Base-by-base conservation (phyloP, 2,113 vertebrate genomes). In the Spea multiplicata region DNA sequence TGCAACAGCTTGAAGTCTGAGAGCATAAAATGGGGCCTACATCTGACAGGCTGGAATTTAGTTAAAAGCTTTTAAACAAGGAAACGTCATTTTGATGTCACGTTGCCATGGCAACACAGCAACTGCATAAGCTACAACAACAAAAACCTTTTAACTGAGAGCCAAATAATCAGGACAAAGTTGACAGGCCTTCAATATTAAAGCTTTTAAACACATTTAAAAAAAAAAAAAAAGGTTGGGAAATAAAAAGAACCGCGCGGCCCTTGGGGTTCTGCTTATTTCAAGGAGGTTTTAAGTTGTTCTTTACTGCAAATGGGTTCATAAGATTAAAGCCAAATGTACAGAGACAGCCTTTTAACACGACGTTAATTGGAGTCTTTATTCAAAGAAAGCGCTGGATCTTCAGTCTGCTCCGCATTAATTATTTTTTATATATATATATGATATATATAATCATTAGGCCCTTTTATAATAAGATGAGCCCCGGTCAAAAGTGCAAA, bases 71-170 rank as follows among this genome's bases (percentile, higher is more conserved):
- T 99, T 99, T 98, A 99, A 95, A 95, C 92, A 90, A 93, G 91
- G 93, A 89, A 93, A 96, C 96, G 97, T 98, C 96, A 99, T 93
- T 82, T 90, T 96, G 96, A 97, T 97, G 96, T 98, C 96, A 97
- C 92, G 96, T 99, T 95, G 91, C 95, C 96, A 88, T 94, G 95
- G 96, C 92, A 98, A 99, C 97, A 85, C 91, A 92, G 91, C 91
- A 93, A 92, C 93, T 93, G 93, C 92, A 91, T 91, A 91, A 93
- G 92, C 92, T 93, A 91, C 93, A 92, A 92, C 91, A 93, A 96
- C 94, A 98, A 97, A 98, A 99, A 97, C 95, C 96, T 99, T 99
- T 99, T 98, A 99, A 96, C 94, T 96, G 96, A 96, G 96, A 97
- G 95, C 94, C 88, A 92, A 94, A 92, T 92, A 94, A 94, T 94